Conservation (phyloP, 2,113 vertebrate species). For the Fulmarus glacialis region DNA sequence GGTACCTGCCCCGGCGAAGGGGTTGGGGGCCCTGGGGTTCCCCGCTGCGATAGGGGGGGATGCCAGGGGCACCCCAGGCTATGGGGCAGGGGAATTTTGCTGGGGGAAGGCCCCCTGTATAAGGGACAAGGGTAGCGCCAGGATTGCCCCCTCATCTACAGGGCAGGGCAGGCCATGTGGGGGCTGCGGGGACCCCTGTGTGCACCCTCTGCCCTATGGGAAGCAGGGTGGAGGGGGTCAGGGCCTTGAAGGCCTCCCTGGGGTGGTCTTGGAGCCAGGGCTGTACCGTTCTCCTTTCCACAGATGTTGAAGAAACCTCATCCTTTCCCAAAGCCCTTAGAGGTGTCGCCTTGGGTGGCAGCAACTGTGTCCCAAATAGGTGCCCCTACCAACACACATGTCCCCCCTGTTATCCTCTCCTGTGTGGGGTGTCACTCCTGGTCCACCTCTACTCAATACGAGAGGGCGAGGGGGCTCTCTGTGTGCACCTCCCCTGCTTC, state of each 20-base stretch:
- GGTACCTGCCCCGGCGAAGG: too few relatives aligned
- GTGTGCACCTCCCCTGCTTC: neutral
- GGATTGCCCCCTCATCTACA: neutral
- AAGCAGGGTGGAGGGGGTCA: neutral
- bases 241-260: neutral
- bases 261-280: rapidly evolving
- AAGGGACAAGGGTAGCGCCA: neutral
- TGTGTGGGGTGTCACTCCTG: rapidly evolving
- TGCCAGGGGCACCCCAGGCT: neutral
- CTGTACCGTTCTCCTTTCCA: rapidly evolving
- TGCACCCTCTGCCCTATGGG: rapidly evolving
- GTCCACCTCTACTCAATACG: rapidly evolving
- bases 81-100: neutral
- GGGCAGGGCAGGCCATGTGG: neutral
- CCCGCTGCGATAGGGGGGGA: neutral
- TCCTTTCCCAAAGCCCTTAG: rapidly evolving
- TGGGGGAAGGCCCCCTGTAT: rapidly evolving
- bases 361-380: neutral
- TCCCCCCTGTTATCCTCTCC: rapidly evolving
- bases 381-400: rapidly evolving
- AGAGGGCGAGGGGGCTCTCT: too few relatives aligned
- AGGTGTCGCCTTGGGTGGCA: neutral
- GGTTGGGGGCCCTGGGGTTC: neutral
- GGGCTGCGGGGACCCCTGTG: neutral
- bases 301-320: neutral